phyloP scores from a whole-genome alignment of 2,113 vertebrate genomes.

The Indicator maculatus region DNA sequence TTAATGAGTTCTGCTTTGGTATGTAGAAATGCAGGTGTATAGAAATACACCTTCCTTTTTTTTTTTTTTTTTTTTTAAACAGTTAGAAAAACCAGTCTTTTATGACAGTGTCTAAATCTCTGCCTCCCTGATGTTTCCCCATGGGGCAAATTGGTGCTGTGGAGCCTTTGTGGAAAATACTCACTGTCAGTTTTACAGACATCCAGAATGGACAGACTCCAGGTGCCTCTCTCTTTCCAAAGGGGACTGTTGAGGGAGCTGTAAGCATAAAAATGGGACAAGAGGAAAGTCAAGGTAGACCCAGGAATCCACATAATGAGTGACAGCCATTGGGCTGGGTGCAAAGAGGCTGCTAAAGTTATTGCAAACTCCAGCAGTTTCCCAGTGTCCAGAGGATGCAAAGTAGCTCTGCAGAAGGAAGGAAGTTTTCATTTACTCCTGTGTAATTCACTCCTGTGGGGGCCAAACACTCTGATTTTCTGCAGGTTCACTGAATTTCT shows the following conservation, averaged over 20 bases:
- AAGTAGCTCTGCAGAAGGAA: neutral
- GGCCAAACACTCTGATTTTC: neutral
- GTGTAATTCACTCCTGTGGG: neutral
- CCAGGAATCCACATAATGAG: neutral
- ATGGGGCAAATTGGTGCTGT: neutral
- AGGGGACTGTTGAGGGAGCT: neutral
- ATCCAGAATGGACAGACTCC: neutral
- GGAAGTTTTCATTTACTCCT: neutral
- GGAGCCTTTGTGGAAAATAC: neutral
- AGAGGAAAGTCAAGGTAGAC: neutral
- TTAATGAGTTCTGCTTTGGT: neutral
- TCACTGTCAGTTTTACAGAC: neutral
- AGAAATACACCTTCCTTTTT: neutral
- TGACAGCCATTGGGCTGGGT: neutral
- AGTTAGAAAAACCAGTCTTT: neutral
- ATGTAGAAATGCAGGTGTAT: neutral
- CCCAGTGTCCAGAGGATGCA: accelerated
- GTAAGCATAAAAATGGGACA: neutral
- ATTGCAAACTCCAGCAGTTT: neutral
- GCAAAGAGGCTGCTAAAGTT: neutral
- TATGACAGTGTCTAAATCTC: neutral
- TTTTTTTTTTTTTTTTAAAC: neutral
- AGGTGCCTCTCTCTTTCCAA: neutral
- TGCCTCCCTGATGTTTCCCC: neutral
- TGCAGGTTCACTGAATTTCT: neutral